Conservation (phyloP, 2,113 vertebrate species). For the Tyrannus savana region DNA sequence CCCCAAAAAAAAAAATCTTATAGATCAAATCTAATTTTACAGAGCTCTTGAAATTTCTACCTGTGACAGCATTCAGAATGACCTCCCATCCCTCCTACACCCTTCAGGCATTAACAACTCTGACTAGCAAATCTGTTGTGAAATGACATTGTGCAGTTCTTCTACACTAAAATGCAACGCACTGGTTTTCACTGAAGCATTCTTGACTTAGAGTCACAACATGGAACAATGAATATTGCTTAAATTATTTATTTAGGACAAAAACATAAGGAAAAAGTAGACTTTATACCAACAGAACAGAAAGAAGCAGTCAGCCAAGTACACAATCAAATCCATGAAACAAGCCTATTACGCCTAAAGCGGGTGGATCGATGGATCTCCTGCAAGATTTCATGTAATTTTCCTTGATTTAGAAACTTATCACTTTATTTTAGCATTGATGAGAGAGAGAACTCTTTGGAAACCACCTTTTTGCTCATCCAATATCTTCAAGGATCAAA, state of each 20-base stretch:
- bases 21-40: not conserved
- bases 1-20: not conserved
- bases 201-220: not conserved
- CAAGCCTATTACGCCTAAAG: not conserved
- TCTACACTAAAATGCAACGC: not conserved
- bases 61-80: not conserved
- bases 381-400: not conserved
- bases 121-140: not conserved
- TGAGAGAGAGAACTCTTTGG: not conserved
- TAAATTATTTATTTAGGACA: slow-evolving; percentile 20
- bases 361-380: not conserved
- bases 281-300: not conserved
- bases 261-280: not conserved
- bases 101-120: not conserved
- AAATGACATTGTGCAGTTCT: not conserved
- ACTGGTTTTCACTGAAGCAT: not conserved
- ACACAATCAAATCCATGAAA: not conserved
- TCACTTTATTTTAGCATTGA: not conserved
- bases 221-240: not conserved
- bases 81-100: not conserved
- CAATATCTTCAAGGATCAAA: not conserved
- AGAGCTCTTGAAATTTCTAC: not conserved
- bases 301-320: not conserved
- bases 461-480: not conserved
- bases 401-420: not conserved